Percentiles rank a stretch among this genome's conserved stretches.
phyloP scores from a whole-genome alignment of 2,888 invertebrate genomes.

The Meganola albula region DNA sequence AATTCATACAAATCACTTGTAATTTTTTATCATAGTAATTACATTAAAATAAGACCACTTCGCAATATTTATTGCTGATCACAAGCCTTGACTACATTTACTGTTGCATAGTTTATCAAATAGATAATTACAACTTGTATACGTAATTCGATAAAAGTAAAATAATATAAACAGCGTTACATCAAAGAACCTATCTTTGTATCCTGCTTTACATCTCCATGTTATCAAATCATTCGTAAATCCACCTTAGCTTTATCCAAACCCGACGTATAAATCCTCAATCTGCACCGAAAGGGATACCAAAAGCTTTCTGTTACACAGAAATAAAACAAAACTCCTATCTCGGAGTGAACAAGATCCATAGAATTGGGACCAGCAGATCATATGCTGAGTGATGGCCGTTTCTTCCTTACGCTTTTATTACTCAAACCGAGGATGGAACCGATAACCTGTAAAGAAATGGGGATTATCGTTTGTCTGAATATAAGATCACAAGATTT shows the following conservation, averaged over 20 bases:
- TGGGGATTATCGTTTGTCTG: background rate
- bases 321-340: constrained; percentile 62
- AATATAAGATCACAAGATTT: background rate
- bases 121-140: too few species aligned
- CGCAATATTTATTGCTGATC: too few species aligned
- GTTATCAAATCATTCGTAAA: constrained; percentile 30
- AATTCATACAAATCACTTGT: too few species aligned
- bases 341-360: constrained; percentile 61
- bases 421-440: constrained; percentile 87
- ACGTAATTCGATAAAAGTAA: too few species aligned
- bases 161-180: too few species aligned
- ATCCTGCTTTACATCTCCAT: constrained; percentile 26
- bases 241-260: constrained; percentile 31
- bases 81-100: too few species aligned
- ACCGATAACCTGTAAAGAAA: constrained; percentile 77
- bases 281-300: constrained; percentile 42
- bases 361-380: constrained; percentile 27
- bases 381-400: constrained; percentile 88
- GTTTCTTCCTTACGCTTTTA: constrained; percentile 86
- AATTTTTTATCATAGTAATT: too few species aligned
- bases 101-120: constrained; percentile 9
- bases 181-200: too few species aligned
- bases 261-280: constrained; percentile 41
- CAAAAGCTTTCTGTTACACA: constrained; percentile 50
- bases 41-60: constrained; percentile 11